phyloP scores from a whole-genome alignment of 1,140 invertebrate species.

The Subanguina moxae region DNA sequence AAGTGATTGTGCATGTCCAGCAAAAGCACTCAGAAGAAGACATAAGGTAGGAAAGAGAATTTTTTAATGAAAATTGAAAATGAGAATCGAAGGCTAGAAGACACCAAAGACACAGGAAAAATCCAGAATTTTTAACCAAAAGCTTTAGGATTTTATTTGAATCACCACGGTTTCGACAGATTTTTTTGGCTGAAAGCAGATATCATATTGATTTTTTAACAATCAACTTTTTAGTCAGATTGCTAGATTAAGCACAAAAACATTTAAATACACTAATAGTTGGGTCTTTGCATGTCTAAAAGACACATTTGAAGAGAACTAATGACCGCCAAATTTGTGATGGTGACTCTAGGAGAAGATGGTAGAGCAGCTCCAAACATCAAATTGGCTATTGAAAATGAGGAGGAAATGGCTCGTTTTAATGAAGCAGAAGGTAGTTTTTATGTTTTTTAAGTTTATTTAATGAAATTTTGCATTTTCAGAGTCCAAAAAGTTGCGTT shows the following conservation, averaged over 20 bases:
- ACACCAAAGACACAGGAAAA: no score
- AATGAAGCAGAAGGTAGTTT: conserved; percentile 1
- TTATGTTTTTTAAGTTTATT: neutral
- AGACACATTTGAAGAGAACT: neutral
- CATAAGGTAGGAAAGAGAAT: neutral
- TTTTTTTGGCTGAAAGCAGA: no score
- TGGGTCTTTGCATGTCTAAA: neutral
- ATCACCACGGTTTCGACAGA: no score
- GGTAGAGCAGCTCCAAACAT: neutral
- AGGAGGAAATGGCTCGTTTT: neutral
- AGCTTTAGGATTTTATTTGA: no score
- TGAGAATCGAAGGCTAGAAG: neutral
- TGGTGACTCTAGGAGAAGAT: neutral
- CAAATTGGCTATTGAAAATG: neutral
- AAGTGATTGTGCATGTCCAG: conserved; percentile 4
- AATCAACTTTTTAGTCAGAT: no score
- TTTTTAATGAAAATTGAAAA: neutral
- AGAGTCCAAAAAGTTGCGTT: neutral
- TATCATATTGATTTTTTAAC: no score
- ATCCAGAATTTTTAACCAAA: no score
- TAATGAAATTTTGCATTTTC: neutral
- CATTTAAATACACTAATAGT: neutral
- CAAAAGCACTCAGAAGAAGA: neutral
- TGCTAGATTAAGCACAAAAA: no score
- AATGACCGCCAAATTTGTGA: conserved; percentile 13